phyloP scores from a whole-genome alignment of 2,888 invertebrate genomes.

The Blastobasis lacticolella region DNA sequence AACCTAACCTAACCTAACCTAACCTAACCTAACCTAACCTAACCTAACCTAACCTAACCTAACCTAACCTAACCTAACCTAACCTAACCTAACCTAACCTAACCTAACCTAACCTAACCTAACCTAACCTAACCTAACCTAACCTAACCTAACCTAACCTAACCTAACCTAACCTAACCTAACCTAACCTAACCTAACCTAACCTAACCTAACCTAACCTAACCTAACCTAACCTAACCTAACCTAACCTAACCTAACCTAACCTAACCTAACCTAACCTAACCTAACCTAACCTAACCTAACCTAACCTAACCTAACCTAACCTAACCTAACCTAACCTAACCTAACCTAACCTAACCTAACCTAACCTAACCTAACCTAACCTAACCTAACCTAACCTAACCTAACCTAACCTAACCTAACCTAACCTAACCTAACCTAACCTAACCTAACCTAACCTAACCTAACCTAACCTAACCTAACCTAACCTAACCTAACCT shows the following conservation, averaged over 20 bases:
- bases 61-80: slow-evolving; percentile 12
- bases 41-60: slow-evolving; percentile 10
- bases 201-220: slow-evolving; percentile 5
- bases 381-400: slow-evolving; percentile 19
- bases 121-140: slow-evolving; percentile 11
- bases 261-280: slow-evolving; percentile 10
- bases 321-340: slow-evolving; percentile 12
- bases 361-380: slow-evolving; percentile 20
- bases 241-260: slow-evolving; percentile 11
- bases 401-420: slow-evolving; percentile 20
- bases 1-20: slow-evolving; percentile 11
- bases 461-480: slow-evolving; percentile 12
- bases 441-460: slow-evolving; percentile 11
- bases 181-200: slow-evolving; percentile 6
- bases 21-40: slow-evolving; percentile 9
- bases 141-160: slow-evolving; percentile 4
- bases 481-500: slow-evolving; percentile 14
- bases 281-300: slow-evolving; percentile 11
- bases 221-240: slow-evolving; percentile 10
- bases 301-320: slow-evolving; percentile 11
- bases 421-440: slow-evolving; percentile 15
- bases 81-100: slow-evolving; percentile 18
- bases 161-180: slow-evolving; percentile 8
- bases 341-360: slow-evolving; percentile 21
- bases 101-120: slow-evolving; percentile 17